Base-by-base conservation (phyloP, 2,113 vertebrate genomes). In the Xyliphius kryptos region DNA sequence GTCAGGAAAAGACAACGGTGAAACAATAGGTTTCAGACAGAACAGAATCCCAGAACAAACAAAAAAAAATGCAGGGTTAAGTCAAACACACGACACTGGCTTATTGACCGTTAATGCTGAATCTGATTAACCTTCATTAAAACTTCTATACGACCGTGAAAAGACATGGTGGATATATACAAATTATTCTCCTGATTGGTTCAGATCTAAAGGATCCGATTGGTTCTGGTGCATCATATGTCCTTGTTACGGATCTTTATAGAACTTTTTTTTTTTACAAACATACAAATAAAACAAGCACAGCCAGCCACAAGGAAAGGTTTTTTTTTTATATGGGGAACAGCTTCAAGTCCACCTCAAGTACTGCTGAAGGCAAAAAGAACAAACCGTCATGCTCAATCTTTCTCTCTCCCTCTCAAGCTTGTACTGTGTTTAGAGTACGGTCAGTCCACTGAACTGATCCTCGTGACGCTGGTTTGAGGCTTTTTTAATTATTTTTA, bases 241-340 rank as follows among this genome's bases (percentile, higher is more conserved):
- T 56, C 56, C 61, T 22, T 21, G 63, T 62, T 62, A 48, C 46
- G 13, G 38, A 63, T 54, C 21, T 37, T 68, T 48, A 53, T 57
- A 68, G 50, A 19, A 61, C 32, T 13, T 37, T 62, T 70, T 20
- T 58, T 56, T 63, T 53, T 50, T 77, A 73, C 61, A 75, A 73
- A 77, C 60, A 73, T 74, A 79, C 66, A 74, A 69, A 64, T 72
- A 83, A 71, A 80, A 78, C 83, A 69, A 75, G 79, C 72, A 76
- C 47, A 41, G 57, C 43, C 67, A 67, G 67, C 52, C 56, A 67
- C 49, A 54, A 61, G 56, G 44, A 56, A 22, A 47, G 40, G 43
- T 22, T 55, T 49, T 10, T 50, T 49, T 5, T 52, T 41, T 55
- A 49, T 15, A 49, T 59, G 26, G 49, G 41, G 12, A 38, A 22